phyloP scores from a whole-genome alignment of 2,113 vertebrate genomes.

The Patagioenas fasciata region DNA sequence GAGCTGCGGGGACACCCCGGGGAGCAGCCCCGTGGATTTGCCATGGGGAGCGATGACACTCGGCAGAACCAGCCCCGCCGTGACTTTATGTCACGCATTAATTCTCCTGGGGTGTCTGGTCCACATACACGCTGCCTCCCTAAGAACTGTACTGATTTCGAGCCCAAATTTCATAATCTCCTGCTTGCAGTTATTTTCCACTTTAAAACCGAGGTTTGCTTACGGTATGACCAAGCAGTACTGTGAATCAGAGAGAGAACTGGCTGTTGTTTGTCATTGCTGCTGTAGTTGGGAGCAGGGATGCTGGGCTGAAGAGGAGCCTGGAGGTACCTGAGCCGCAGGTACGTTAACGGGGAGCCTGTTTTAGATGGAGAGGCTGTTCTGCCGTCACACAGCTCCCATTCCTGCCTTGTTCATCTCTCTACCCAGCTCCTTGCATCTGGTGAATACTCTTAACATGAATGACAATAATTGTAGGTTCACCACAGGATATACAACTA shows the following conservation, averaged over 20 bases:
- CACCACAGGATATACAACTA: neutral
- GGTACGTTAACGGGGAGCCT: neutral
- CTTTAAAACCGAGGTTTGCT: neutral
- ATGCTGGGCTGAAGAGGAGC: neutral
- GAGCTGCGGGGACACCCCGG: neutral
- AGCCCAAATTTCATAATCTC: neutral
- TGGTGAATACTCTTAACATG: neutral
- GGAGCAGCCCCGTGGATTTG: fast-evolving
- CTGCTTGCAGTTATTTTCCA: neutral
- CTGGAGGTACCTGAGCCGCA: neutral
- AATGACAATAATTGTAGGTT: neutral
- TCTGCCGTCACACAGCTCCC: neutral
- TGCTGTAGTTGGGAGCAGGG: neutral
- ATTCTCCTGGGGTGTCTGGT: neutral
- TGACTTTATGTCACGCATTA: neutral
- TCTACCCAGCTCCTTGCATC: neutral
- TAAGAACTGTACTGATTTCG: fast-evolving
- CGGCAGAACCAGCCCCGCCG: neutral
- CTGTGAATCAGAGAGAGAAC: neutral
- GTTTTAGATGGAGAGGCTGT: neutral
- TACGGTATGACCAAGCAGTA: neutral
- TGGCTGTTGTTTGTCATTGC: neutral
- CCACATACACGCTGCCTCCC: fast-evolving
- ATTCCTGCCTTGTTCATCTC: neutral
- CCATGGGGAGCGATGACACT: neutral